phyloP scores from a whole-genome alignment of 2,113 vertebrate genomes.

The Uria lomvia region DNA sequence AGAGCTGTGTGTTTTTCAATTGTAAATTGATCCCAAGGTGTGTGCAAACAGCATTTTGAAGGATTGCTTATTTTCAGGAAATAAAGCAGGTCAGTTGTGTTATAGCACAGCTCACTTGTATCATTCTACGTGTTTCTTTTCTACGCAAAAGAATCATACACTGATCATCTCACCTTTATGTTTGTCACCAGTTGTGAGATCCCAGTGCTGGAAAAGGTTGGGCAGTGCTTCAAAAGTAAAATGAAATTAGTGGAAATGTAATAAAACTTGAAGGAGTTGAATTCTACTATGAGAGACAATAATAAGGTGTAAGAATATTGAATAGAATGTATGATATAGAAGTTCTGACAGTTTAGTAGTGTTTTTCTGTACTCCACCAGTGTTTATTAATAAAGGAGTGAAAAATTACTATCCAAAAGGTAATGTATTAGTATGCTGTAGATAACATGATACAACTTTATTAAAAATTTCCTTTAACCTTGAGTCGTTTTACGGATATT shows the following conservation, averaged over 20 bases:
- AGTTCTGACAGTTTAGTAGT: background rate
- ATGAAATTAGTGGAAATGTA: background rate
- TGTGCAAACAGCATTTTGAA: background rate
- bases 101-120: background rate
- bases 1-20: background rate
- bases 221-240: background rate
- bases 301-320: background rate
- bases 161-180: background rate
- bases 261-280: background rate
- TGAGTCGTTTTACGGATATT: constrained; percentile 11
- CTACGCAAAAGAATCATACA: background rate
- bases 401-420: background rate
- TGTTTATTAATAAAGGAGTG: background rate
- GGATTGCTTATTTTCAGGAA: background rate
- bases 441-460: background rate
- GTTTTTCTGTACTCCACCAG: background rate
- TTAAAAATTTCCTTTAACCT: background rate
- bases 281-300: background rate
- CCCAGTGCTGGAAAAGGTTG: background rate
- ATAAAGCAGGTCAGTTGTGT: background rate
- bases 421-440: background rate
- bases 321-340: background rate
- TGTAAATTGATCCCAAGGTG: background rate
- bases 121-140: background rate
- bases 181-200: background rate